A percentile compares a stretch with the other conserved stretches of the same genome.
Evolutionary conservation across 2,888 invertebrate genomes (phyloP).

Genomic region (Cheilosia variabilis): DNA sequence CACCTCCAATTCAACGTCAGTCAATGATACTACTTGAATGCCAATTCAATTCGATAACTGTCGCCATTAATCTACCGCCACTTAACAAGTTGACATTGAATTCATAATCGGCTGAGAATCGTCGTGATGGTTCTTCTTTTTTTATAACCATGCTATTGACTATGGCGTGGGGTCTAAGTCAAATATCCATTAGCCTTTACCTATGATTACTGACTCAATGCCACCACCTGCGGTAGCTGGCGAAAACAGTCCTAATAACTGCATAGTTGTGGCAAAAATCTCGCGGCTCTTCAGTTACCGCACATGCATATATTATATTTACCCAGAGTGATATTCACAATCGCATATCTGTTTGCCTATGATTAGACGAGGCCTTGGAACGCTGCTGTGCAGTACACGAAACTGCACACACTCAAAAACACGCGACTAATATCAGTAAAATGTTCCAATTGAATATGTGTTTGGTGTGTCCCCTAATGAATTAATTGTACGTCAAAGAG

Average conservation of each 20-base stretch:
- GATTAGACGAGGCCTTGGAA: neutral
- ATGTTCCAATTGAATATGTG: neutral
- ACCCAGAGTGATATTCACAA: neutral
- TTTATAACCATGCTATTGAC: slow-evolving; percentile 53
- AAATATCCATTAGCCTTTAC: slow-evolving; percentile 50
- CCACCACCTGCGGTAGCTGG: slow-evolving; percentile 21
- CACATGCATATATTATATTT: neutral
- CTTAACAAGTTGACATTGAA: slow-evolving; percentile 8
- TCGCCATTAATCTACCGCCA: slow-evolving; percentile 14
- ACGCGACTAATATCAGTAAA: neutral
- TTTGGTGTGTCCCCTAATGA: too few relatives aligned
- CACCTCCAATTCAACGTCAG: slow-evolving; percentile 21
- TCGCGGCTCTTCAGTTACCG: neutral
- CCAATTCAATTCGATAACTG: slow-evolving; percentile 36
- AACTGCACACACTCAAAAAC: neutral
- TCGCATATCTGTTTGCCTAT: neutral
- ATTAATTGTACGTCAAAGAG: neutral
- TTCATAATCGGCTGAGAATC: neutral
- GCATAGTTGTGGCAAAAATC: neutral
- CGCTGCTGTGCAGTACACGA: neutral
- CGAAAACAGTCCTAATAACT: neutral
- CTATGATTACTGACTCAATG: slow-evolving; percentile 24
- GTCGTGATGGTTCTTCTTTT: slow-evolving; percentile 27
- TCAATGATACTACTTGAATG: slow-evolving; percentile 26
- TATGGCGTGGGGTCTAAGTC: slow-evolving; percentile 55